Evolutionary conservation across 1,140 invertebrate genomes (phyloP).

Genomic region (Drosophila sp.): DNA sequence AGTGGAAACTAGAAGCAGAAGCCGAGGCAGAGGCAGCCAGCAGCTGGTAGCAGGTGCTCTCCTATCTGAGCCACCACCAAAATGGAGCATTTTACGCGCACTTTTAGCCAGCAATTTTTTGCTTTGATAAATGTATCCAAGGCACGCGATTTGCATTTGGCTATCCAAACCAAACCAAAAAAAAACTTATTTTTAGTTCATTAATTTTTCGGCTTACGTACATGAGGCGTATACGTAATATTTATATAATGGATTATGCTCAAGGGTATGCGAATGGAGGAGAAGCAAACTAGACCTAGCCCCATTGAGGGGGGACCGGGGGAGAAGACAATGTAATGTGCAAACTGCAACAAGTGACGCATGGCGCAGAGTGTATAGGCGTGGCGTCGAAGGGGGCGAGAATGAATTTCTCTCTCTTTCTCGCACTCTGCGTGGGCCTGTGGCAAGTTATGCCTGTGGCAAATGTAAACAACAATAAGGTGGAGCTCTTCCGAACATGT

Average conservation of each 20-base stretch:
- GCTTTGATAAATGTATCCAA: constrained; percentile 62
- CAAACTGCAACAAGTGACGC: constrained; percentile 67
- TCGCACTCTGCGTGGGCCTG: constrained; percentile 20
- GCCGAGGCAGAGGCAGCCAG: constrained; percentile 46
- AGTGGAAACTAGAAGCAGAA: constrained; percentile 33
- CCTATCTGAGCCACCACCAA: constrained; percentile 45
- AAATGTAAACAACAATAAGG: constrained; percentile 67
- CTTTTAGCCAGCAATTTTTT: constrained; percentile 59
- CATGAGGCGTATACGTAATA: constrained; percentile 66
- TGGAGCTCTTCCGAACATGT: constrained; percentile 40
- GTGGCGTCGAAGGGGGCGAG: background rate
- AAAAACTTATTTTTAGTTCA: constrained; percentile 34
- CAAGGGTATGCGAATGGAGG: constrained; percentile 9
- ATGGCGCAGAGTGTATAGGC: constrained; percentile 32
- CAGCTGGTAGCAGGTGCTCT: constrained; percentile 8
- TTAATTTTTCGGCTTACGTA: constrained; percentile 53
- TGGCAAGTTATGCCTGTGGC: constrained; percentile 54
- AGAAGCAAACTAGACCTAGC: background rate
- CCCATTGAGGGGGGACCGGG: background rate
- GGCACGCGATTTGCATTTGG: constrained; percentile 52
- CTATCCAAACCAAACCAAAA: background rate
- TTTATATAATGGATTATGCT: constrained; percentile 65
- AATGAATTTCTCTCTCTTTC: background rate
- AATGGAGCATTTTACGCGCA: constrained; percentile 54
- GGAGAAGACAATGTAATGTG: constrained; percentile 47